Percentiles rank a stretch among this genome's conserved stretches.
Evolutionary conservation across 1,140 invertebrate species (phyloP).

Genomic region (Drosophila pruinosa): DNA sequence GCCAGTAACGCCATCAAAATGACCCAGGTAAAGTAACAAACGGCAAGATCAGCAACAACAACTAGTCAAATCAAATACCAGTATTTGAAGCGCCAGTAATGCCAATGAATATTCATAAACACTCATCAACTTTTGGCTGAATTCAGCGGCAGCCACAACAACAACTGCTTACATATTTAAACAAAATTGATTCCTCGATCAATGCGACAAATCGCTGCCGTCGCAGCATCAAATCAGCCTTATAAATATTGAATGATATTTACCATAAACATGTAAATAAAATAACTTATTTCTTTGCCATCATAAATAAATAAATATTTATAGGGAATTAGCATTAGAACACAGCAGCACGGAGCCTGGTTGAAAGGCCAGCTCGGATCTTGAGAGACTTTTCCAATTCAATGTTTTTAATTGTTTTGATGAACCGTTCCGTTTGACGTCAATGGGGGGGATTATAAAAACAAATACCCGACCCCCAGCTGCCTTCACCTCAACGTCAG

Average conservation of each 20-base stretch:
- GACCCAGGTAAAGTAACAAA: constrained; percentile 2
- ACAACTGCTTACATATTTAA: constrained; percentile 5
- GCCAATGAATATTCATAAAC: constrained; percentile 40
- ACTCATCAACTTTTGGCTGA: constrained; percentile 26
- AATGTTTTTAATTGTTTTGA: constrained; percentile 69
- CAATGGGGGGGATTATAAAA: constrained; percentile 73
- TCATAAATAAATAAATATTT: constrained; percentile 44
- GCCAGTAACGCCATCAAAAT: constrained; percentile 22
- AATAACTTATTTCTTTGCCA: constrained; percentile 28
- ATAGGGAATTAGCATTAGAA: constrained; percentile 53
- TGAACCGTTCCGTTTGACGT: constrained; percentile 65
- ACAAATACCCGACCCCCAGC: constrained; percentile 70
- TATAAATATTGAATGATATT: constrained; percentile 26
- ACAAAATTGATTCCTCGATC: constrained; percentile 1
- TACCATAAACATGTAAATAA: constrained; percentile 37
- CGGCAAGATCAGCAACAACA: neutral
- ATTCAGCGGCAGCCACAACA: neutral
- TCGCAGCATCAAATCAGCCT: constrained; percentile 1
- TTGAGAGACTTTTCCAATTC: constrained; percentile 72
- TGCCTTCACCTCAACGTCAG: neutral
- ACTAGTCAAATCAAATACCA: constrained; percentile 2
- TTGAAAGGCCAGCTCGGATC: constrained; percentile 9
- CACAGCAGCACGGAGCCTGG: neutral
- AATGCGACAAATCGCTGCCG: constrained; percentile 25
- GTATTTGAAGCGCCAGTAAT: constrained; percentile 30